A percentile compares a stretch with the other conserved stretches of the same genome.
Conservation (phyloP, 2,113 vertebrate species). For the Xiphorhynchus elegans region DNA sequence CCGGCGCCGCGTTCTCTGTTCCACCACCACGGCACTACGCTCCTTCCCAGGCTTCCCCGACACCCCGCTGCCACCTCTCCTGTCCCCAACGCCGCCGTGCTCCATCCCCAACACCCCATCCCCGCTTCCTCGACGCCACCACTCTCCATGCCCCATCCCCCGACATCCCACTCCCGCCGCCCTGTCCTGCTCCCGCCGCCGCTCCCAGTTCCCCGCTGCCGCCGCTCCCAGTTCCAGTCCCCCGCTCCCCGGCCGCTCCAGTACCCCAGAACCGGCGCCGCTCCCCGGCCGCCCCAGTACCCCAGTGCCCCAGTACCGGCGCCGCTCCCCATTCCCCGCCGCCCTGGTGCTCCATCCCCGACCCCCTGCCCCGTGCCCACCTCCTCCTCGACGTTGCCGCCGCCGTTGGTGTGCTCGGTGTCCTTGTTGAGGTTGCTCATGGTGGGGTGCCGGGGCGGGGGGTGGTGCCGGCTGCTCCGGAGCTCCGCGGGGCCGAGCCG, state of each 20-base stretch:
- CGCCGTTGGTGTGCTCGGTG: no score
- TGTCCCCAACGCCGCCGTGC: rapidly evolving
- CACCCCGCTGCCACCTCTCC: not conserved
- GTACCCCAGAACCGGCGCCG: no score
- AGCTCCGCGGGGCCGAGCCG: not conserved
- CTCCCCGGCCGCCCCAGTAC: no score
- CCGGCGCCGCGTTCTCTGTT: rapidly evolving
- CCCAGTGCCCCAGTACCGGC: no score
- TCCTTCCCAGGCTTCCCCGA: not conserved
- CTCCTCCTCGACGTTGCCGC: no score
- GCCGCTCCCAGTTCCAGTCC: not conserved
- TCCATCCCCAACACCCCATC: rapidly evolving
- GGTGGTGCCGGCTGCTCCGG: not conserved
- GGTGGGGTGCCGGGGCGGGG: slow-evolving; percentile 26
- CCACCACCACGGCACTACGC: not conserved
- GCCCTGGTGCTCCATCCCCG: no score
- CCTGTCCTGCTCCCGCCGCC: not conserved
- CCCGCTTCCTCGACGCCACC: not conserved
- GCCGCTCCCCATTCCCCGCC: no score
- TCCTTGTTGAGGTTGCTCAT: slow-evolving; percentile 78
- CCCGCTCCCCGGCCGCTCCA: no score
- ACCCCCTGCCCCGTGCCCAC: no score
- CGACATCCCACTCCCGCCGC: not conserved
- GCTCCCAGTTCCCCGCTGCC: not conserved
- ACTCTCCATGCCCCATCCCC: not conserved